Conservation (phyloP, 2,113 vertebrate species). For the Albula glossodonta region DNA sequence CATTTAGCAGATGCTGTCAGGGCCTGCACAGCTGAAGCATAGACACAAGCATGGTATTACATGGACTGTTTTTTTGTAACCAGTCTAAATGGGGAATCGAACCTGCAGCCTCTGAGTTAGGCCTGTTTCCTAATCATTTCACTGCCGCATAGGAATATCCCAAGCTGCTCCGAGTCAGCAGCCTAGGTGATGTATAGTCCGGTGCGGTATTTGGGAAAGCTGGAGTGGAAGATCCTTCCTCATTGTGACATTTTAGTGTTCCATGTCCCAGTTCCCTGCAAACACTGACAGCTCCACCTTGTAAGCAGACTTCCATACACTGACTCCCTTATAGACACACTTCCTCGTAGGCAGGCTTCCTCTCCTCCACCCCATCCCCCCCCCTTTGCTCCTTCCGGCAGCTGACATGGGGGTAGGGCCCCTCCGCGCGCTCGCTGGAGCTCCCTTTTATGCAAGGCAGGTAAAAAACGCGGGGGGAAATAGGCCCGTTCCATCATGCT, state of each 20-base stretch:
- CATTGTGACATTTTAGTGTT: slow-evolving; percentile 52
- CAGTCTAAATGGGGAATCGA: no score
- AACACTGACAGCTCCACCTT: background rate
- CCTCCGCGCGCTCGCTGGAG: slow-evolving; percentile 48
- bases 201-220: no score
- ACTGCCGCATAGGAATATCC: background rate
- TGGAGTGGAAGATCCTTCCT: slow-evolving; percentile 37
- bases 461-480: slow-evolving; percentile 82
- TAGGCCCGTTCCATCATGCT: slow-evolving; percentile 93
- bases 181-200: background rate
- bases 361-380: background rate
- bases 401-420: slow-evolving; percentile 68
- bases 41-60: no score
- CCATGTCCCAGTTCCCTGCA: slow-evolving; percentile 41
- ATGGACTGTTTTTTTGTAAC: no score
- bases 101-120: no score
- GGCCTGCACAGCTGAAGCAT: no score
- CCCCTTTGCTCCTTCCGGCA: slow-evolving; percentile 61
- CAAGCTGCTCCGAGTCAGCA: background rate
- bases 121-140: no score
- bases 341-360: background rate
- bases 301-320: background rate
- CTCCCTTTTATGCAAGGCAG: slow-evolving; percentile 85
- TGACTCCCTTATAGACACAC: background rate
- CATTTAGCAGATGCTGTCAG: background rate